Base-by-base conservation (phyloP, 2,797 vertebrate genomes). In the Pseudomugil gertrudae region DNA sequence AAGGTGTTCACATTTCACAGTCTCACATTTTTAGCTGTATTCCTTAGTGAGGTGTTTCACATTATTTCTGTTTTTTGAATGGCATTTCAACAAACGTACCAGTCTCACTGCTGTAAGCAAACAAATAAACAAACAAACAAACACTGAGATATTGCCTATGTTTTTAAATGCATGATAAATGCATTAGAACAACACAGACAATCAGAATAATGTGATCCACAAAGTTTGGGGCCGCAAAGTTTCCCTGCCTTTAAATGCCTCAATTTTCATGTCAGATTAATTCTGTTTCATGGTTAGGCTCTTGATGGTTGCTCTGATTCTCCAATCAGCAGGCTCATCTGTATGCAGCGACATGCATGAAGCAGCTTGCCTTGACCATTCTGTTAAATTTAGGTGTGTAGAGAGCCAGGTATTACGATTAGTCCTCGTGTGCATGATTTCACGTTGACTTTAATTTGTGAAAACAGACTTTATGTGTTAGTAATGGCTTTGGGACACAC, bases 321-420 rank as follows among this genome's bases (percentile, higher is more conserved):
- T 21, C 14, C 61, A 26, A 63, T 63, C 61, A 52, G 26, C 61
- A n/a, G 48, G 23, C 36, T 53, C 21, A 53, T 63, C 53, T 53
- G 59, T 62, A 53, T 63, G 50, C 61, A 38, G 4, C 35, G 38
- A 40, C 61, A 63, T 63, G 61, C 24, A 27, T 50, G 1, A 17
- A 53, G 24, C 4, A 13, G 47, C 14, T 50, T 50, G 23, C 21
- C 24, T 23, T 40, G 50, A 53, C 26, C 24, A n/a, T 63, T 63
- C n/a, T 53, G 50, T 63, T 52, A 36, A 21, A 40, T 40, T 19
- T 63, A 50, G 50, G 47, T 11, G 21, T 38, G 35, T 9, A 30
- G 47, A 67, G 57, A 29, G 33, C 7, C 5, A 24, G 29, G 33
- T 24, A 35, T 23, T 1, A 24, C 15, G 43, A 29, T 57, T 47